Conservation (phyloP, 92 coral and sea anemone species). For the Actinostola sp. region DNA sequence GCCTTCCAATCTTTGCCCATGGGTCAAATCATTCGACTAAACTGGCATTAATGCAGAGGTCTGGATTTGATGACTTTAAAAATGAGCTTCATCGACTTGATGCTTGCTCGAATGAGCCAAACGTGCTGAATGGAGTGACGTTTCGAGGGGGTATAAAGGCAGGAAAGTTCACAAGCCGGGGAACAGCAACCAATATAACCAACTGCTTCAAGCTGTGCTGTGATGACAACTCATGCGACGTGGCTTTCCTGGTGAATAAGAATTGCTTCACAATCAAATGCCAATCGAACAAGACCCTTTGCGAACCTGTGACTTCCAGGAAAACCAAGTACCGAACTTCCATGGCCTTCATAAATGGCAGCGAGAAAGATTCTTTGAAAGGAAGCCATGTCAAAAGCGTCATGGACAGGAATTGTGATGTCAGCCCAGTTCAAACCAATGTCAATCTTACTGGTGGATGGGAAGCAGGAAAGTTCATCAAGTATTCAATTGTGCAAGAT, state of each 20-base stretch:
- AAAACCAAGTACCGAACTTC: conserved; percentile 44
- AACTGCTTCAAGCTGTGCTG: conserved; percentile 74
- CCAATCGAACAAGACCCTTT: conserved; percentile 44
- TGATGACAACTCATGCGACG: conserved; percentile 52
- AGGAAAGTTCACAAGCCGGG: conserved; percentile 69
- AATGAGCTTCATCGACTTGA: conserved; percentile 6
- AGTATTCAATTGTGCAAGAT: conserved; percentile 59
- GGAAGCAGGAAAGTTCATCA: conserved; percentile 86
- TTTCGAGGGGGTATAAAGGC: conserved; percentile 68
- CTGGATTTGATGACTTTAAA: conserved; percentile 19
- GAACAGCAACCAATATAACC: conserved; percentile 48
- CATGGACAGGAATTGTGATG: conserved; percentile 60
- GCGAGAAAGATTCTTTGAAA: background rate
- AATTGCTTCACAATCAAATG: conserved; percentile 81
- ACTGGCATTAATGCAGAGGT: conserved; percentile 58
- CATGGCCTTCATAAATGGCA: conserved; percentile 58
- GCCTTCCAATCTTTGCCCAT: conserved; percentile 49
- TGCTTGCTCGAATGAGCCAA: background rate
- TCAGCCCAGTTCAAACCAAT: conserved; percentile 54
- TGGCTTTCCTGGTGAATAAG: conserved; percentile 68
- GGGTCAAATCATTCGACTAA: conserved; percentile 39
- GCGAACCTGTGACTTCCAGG: conserved; percentile 53
- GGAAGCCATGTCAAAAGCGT: conserved; percentile 27
- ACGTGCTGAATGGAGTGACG: conserved; percentile 8
- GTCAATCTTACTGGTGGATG: conserved; percentile 91